Evolutionary conservation across 1,140 invertebrate genomes (phyloP).

Genomic region (Drosophila serrata): DNA sequence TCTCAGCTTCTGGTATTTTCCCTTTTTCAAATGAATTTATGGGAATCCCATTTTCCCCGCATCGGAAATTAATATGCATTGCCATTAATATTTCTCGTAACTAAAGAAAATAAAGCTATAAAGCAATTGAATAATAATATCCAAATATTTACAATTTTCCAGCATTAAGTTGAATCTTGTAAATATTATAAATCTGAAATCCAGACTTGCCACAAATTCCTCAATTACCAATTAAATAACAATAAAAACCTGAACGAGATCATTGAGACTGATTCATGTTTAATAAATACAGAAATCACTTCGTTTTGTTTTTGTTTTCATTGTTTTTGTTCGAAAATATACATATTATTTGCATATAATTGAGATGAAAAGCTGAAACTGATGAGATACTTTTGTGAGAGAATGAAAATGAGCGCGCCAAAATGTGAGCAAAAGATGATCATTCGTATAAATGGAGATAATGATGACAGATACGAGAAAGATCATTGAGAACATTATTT

Average conservation of each 20-base stretch:
- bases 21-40: conserved; percentile 1
- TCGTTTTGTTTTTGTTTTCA: not conserved
- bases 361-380: conserved; percentile 14
- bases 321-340: conserved; percentile 1
- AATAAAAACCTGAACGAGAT: conserved; percentile 12
- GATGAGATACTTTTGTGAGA: conserved; percentile 27
- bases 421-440: conserved; percentile 44
- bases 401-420: conserved; percentile 41
- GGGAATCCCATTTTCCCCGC: conserved; percentile 3
- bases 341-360: conserved; percentile 21
- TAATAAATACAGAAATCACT: conserved; percentile 4
- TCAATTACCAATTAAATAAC: conserved; percentile 15
- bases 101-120: not conserved
- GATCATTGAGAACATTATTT: conserved; percentile 43
- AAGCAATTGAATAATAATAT: not conserved
- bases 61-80: not conserved
- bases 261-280: conserved; percentile 4
- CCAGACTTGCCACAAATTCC: not conserved
- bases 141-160: not conserved
- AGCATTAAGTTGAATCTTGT: too few relatives aligned
- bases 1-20: not conserved
- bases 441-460: conserved; percentile 30
- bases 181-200: too few relatives aligned
- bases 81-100: not conserved
- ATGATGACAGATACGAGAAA: conserved; percentile 38